These are phyloP conservation scores for Monochamus alternatus DNA, from an alignment of 2,888 invertebrate species.

Conservation along the genomic window DNA sequence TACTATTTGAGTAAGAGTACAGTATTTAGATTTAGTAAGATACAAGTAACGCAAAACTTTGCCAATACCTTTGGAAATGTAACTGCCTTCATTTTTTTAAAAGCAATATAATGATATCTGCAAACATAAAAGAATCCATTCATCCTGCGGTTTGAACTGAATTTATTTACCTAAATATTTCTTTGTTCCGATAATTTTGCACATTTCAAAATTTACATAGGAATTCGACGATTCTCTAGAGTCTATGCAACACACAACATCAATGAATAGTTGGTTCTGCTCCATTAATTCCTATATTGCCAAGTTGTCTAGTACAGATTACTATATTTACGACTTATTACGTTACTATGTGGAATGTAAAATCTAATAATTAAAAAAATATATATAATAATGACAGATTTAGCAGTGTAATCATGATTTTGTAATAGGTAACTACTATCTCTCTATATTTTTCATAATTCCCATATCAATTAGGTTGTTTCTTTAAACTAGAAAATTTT, in stretches of 20 bases:
- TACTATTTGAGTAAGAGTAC: no score
- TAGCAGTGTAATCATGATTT: neutral
- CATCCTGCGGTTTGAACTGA: neutral
- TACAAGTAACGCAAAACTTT: no score
- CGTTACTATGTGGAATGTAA: neutral
- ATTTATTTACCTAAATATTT: neutral
- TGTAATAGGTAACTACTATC: neutral
- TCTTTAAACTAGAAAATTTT: no score
- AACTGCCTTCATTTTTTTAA: no score
- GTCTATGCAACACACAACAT: neutral
- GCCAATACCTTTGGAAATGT: no score
- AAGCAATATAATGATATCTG: neutral
- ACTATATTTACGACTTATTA: neutral
- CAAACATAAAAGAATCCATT: slow-evolving; percentile 7
- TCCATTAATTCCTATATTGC: slow-evolving; percentile 12
- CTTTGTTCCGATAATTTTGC: neutral
- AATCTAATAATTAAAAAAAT: neutral
- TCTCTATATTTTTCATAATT: neutral
- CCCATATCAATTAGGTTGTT: no score
- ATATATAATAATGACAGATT: neutral
- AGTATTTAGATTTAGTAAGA: no score
- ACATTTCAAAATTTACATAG: neutral
- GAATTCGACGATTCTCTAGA: neutral
- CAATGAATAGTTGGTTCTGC: neutral
- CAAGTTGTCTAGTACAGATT: neutral